Percentiles rank a stretch among this genome's conserved stretches.
Evolutionary conservation across 2,113 vertebrate genomes (phyloP).

Genomic region (Caracal caracal): DNA sequence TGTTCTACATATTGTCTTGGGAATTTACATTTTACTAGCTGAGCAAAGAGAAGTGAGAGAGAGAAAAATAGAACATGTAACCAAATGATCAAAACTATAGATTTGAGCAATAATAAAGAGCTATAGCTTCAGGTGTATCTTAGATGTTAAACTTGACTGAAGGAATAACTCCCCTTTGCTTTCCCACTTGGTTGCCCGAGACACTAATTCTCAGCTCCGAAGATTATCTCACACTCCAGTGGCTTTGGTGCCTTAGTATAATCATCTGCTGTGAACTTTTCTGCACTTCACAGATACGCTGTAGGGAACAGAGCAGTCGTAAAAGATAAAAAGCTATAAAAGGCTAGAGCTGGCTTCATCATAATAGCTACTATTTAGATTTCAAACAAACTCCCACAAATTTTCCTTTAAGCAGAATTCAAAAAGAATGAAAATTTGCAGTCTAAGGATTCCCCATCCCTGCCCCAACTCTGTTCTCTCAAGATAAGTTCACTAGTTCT

Average conservation of each 20-base stretch:
- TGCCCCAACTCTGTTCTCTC: neutral
- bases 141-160: conserved; percentile 78
- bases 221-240: conserved; percentile 86
- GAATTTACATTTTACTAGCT: conserved; percentile 51
- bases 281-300: conserved; percentile 80
- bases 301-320: conserved; percentile 78
- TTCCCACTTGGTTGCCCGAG: conserved; percentile 80
- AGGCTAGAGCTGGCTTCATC: conserved; percentile 68
- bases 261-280: conserved; percentile 85
- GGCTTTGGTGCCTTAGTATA: conserved; percentile 79
- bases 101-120: conserved; percentile 72
- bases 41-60: conserved; percentile 41
- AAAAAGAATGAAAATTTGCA: conserved; percentile 62
- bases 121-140: conserved; percentile 73
- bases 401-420: conserved; percentile 79
- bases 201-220: conserved; percentile 84
- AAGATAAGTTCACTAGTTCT: conserved; percentile 29
- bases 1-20: neutral
- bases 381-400: conserved; percentile 72
- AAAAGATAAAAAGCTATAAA: conserved; percentile 78
- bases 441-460: conserved; percentile 6
- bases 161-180: conserved; percentile 81
- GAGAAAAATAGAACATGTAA: conserved; percentile 56
- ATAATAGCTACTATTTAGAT: conserved; percentile 79
- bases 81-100: conserved; percentile 70